phyloP scores from a whole-genome alignment of 2,797 vertebrate species.

The Halcyon chelicuti region DNA sequence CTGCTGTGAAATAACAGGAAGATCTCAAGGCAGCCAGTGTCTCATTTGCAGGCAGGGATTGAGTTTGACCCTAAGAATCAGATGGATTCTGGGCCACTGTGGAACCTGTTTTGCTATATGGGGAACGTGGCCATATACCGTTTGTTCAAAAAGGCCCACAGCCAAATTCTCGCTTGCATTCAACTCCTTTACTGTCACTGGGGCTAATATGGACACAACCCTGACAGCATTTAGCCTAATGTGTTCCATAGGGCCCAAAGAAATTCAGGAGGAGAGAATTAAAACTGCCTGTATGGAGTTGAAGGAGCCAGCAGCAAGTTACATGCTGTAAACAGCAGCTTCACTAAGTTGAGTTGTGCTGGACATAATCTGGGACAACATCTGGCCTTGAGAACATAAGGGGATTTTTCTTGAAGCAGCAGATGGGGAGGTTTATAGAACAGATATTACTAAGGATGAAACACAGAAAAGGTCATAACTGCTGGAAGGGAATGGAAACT shows the following conservation, averaged over 20 bases:
- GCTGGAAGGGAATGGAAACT: not conserved
- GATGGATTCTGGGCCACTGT: not conserved
- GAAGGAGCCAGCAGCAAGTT: not conserved
- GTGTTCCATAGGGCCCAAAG: not conserved
- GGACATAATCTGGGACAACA: slow-evolving; percentile 36
- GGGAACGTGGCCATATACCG: not conserved
- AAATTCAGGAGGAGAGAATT: not conserved
- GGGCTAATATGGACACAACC: not conserved
- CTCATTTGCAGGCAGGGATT: slow-evolving; percentile 11
- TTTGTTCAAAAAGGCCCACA: not conserved
- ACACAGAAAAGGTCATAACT: slow-evolving; percentile 22
- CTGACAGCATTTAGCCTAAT: not conserved
- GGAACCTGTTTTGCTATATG: not conserved
- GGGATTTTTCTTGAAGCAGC: slow-evolving; percentile 12
- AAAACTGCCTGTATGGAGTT: not conserved
- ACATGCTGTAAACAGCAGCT: not conserved
- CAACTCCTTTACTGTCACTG: not conserved
- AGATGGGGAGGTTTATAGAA: slow-evolving; percentile 37
- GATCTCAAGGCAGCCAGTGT: not conserved
- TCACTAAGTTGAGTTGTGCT: not conserved
- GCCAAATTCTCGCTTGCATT: not conserved
- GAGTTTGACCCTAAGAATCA: slow-evolving; percentile 12
- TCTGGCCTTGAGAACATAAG: slow-evolving; percentile 3
- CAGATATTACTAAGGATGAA: not conserved
- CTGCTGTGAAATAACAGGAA: not conserved